phyloP scores from a whole-genome alignment of 1,140 invertebrate genomes.

The Aricia agestis region DNA sequence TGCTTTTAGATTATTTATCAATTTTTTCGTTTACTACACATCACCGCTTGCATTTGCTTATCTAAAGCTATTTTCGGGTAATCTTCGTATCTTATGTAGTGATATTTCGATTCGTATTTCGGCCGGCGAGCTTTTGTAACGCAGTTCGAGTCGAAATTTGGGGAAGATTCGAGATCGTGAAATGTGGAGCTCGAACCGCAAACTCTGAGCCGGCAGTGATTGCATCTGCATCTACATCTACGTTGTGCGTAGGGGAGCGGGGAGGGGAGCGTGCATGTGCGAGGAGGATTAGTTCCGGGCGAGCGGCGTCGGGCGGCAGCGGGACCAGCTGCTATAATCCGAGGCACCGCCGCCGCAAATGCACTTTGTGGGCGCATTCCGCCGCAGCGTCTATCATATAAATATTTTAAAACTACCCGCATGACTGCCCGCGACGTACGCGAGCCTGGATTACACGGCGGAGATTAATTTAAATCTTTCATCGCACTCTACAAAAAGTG shows the following conservation, averaged over 20 bases:
- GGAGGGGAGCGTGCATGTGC: not conserved
- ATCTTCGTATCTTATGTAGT: not conserved
- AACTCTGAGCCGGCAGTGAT: not conserved
- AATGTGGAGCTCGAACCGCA: slow-evolving; percentile 1
- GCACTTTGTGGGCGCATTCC: slow-evolving; percentile 15
- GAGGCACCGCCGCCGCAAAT: not conserved
- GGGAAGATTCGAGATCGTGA: slow-evolving; percentile 6
- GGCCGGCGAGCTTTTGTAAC: not conserved
- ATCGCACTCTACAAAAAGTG: not conserved
- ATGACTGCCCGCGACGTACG: not conserved
- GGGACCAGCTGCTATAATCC: slow-evolving; percentile 14
- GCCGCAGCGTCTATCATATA: not conserved
- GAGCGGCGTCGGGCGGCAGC: slow-evolving; percentile 9
- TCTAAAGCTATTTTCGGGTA: not conserved
- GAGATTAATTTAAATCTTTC: not conserved
- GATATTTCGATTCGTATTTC: not conserved
- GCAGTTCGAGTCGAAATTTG: not conserved
- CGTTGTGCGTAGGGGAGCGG: too few relatives aligned
- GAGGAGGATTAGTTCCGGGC: slow-evolving; percentile 24
- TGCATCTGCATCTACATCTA: not conserved
- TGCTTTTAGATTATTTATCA: not conserved
- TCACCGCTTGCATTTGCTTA: not conserved
- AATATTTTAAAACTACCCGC: slow-evolving; percentile 5
- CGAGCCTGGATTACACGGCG: too few relatives aligned
- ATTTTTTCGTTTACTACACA: not conserved